Conservation (phyloP, 1,140 invertebrate genomes). For the Leptinotarsa undecemlineata region DNA sequence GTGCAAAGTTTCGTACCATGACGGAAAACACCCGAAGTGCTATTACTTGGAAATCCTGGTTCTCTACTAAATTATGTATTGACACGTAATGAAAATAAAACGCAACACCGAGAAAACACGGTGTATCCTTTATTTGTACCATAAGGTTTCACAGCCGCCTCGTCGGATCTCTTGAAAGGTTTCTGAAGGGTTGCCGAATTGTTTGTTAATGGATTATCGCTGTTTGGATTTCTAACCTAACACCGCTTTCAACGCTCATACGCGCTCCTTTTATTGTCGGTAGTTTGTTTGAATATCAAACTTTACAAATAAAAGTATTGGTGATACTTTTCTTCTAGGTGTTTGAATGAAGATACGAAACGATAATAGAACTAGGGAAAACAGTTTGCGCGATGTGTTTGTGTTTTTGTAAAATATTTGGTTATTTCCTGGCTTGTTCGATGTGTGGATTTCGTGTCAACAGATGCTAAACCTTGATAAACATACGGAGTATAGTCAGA, state of each 20-base stretch:
- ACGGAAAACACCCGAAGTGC: too few species aligned
- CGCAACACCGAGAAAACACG: not conserved
- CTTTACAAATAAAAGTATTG: not conserved
- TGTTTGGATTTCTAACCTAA: conserved; percentile 3
- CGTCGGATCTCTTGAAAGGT: conserved; percentile 7
- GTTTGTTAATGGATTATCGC: conserved; percentile 8
- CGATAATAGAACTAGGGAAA: not conserved
- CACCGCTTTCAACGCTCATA: not conserved
- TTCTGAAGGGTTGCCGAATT: conserved; percentile 1
- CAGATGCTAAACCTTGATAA: too few species aligned
- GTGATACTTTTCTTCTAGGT: not conserved
- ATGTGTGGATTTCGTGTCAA: too few species aligned
- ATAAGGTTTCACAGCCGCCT: not conserved
- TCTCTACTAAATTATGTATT: not conserved
- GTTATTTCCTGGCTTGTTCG: not conserved
- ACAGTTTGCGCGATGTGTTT: not conserved
- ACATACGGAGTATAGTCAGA: too few species aligned
- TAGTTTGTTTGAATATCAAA: not conserved
- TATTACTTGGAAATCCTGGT: too few species aligned
- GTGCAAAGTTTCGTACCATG: too few species aligned
- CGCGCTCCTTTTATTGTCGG: not conserved
- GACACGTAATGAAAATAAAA: not conserved
- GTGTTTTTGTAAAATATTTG: not conserved
- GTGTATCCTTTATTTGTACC: not conserved
- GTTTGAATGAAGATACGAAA: not conserved